Conservation (phyloP, 2,797 vertebrate species). For the Chrysocyon brachyurus region DNA sequence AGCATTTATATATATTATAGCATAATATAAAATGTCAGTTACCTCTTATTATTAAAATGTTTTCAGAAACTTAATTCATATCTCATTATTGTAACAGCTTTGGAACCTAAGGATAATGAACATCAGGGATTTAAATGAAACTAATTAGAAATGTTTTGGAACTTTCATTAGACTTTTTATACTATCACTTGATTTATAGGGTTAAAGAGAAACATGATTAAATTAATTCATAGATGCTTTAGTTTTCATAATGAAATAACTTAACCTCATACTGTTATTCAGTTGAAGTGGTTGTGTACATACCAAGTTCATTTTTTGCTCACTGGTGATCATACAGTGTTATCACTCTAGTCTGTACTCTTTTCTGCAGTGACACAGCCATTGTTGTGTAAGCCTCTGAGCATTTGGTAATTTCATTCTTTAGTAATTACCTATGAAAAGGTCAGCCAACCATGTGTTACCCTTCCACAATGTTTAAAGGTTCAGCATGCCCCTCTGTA, state of each 20-base stretch:
- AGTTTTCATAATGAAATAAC: conserved; percentile 14
- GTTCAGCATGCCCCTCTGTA: neutral
- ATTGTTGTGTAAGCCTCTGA: neutral
- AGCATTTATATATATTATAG: too few species aligned
- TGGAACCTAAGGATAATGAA: neutral
- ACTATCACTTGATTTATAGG: neutral
- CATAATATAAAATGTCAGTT: neutral
- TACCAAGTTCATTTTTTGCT: conserved; percentile 55
- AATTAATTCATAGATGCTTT: conserved; percentile 4
- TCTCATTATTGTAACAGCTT: neutral
- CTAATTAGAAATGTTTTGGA: conserved; percentile 20
- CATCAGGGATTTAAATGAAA: conserved; percentile 38
- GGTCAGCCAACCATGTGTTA: neutral
- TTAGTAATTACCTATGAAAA: conserved; percentile 8
- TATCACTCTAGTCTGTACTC: neutral
- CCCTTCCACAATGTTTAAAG: neutral
- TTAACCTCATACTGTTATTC: neutral
- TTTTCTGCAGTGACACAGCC: neutral
- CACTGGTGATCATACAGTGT: neutral
- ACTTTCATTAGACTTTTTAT: conserved; percentile 45
- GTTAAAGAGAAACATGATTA: neutral
- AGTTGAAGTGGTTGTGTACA: neutral
- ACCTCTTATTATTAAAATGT: conserved; percentile 12
- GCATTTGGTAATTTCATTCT: conserved; percentile 26
- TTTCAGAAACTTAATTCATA: conserved; percentile 28